Percentiles rank a stretch among this genome's conserved stretches.
Conservation (phyloP, 1,140 invertebrate genomes). For the Drosophila elegans region DNA sequence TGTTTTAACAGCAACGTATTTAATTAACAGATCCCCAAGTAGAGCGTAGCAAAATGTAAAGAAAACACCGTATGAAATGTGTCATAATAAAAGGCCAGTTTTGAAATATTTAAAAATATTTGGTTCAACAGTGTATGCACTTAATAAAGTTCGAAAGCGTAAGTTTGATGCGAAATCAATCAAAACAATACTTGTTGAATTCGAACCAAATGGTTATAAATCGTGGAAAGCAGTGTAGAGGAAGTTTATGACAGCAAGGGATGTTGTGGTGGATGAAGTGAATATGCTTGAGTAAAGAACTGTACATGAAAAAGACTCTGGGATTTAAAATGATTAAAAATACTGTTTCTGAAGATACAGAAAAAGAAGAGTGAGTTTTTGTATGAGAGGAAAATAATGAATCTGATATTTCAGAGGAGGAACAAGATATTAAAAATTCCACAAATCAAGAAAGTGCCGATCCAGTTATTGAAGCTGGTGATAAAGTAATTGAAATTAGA, state of each 20-base stretch:
- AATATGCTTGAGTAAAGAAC: conserved; percentile 70
- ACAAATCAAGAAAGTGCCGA: conserved; percentile 27
- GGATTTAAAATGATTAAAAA: no score
- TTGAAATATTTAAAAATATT: no score
- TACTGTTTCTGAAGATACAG: conserved; percentile 20
- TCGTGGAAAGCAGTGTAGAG: conserved; percentile 44
- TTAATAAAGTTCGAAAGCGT: not conserved
- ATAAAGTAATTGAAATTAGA: no score
- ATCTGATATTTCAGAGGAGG: conserved; percentile 23
- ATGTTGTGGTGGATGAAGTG: conserved; percentile 49
- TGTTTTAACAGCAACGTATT: conserved; percentile 11
- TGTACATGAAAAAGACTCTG: conserved; percentile 26
- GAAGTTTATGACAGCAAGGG: conserved; percentile 76
- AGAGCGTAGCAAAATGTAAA: not conserved
- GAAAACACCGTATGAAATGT: conserved; percentile 10
- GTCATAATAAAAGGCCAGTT: no score
- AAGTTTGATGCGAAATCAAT: conserved; percentile 1
- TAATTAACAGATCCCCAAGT: conserved; percentile 4
- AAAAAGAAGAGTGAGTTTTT: conserved; percentile 24
- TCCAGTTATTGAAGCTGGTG: no score
- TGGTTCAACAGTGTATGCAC: no score
- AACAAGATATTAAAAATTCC: conserved; percentile 21
- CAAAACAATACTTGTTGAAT: conserved; percentile 3
- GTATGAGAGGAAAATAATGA: conserved; percentile 13
- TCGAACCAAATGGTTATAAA: conserved; percentile 9